Percentiles rank a stretch among this genome's conserved stretches.
Evolutionary conservation across 2,797 vertebrate species (phyloP).

Genomic region (Tympanoctomys barrerae): DNA sequence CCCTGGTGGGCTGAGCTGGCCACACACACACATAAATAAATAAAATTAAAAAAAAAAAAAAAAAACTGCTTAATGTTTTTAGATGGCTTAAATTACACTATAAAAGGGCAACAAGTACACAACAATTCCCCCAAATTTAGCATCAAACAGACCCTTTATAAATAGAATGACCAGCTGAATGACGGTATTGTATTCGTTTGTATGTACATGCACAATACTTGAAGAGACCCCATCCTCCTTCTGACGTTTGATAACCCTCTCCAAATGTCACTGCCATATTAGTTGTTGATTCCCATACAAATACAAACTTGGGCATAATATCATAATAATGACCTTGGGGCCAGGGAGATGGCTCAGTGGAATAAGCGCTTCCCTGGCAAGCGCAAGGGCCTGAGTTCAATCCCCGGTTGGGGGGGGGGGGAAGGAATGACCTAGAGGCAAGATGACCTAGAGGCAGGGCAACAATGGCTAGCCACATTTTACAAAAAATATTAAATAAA

Average conservation of each 20-base stretch:
- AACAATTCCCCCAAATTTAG: neutral
- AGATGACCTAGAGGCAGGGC: neutral
- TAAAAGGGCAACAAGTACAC: slow-evolving; percentile 28
- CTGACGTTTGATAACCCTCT: neutral
- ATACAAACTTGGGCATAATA: slow-evolving; percentile 48
- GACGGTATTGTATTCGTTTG: neutral
- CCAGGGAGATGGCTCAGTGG: too few relatives aligned
- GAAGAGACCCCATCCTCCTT: slow-evolving; percentile 16
- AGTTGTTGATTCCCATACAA: neutral
- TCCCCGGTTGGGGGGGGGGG: too few relatives aligned
- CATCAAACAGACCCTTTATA: slow-evolving; percentile 7
- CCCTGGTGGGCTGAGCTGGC: too few relatives aligned
- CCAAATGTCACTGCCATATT: slow-evolving; percentile 37
- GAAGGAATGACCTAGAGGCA: too few relatives aligned
- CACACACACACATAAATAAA: too few relatives aligned
- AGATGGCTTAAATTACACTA: slow-evolving; percentile 15
- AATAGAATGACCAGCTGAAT: slow-evolving; percentile 23
- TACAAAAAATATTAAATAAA: neutral
- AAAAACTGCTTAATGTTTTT: neutral
- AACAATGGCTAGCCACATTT: slow-evolving; percentile 5
- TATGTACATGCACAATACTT: neutral
- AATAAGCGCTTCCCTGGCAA: too few relatives aligned
- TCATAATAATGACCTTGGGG: neutral
- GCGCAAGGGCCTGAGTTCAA: too few relatives aligned
- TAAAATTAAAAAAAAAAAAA: too few relatives aligned